Percentiles rank a stretch among this genome's conserved stretches.
These are phyloP conservation scores for Cetonia aurata DNA, from an alignment of 2,888 invertebrate genomes.

Conservation along the genomic window DNA sequence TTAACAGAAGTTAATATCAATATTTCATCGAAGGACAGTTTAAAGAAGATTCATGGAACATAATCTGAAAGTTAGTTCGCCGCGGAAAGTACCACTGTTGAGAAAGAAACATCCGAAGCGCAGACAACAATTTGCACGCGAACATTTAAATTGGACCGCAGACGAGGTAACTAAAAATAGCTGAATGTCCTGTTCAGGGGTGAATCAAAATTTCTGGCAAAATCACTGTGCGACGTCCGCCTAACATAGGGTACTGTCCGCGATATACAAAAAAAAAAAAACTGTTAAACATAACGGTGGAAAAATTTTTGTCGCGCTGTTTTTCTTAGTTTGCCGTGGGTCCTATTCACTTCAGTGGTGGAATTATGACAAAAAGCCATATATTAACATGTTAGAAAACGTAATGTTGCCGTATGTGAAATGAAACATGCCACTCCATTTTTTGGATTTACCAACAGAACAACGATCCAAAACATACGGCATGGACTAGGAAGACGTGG, in stretches of 20 bases:
- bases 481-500: slow-evolving; percentile 1
- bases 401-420: slow-evolving; percentile 20
- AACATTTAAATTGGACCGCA: too few species aligned
- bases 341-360: slow-evolving; percentile 8
- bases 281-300: slow-evolving; percentile 29
- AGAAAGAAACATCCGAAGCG: too few species aligned
- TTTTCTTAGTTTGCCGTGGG: slow-evolving; percentile 23
- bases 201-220: too few species aligned
- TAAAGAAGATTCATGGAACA: too few species aligned
- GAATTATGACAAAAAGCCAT: slow-evolving; percentile 12
- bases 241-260: background rate
- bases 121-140: too few species aligned
- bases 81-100: too few species aligned
- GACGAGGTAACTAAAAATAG: too few species aligned
- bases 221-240: too few species aligned
- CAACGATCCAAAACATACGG: slow-evolving; percentile 38
- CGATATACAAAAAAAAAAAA: slow-evolving; percentile 24
- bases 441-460: slow-evolving; percentile 39
- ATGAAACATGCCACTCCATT: slow-evolving; percentile 25
- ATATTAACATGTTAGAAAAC: slow-evolving; percentile 13
- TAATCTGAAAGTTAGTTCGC: too few species aligned
- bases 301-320: slow-evolving; percentile 16
- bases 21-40: too few species aligned
- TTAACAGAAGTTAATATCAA: too few species aligned
- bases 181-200: too few species aligned